Evolutionary conservation across 2,113 vertebrate species (phyloP), one percentile per base, ranked within the genome.

Genomic region (Myrmecobius fasciatus): DNA sequence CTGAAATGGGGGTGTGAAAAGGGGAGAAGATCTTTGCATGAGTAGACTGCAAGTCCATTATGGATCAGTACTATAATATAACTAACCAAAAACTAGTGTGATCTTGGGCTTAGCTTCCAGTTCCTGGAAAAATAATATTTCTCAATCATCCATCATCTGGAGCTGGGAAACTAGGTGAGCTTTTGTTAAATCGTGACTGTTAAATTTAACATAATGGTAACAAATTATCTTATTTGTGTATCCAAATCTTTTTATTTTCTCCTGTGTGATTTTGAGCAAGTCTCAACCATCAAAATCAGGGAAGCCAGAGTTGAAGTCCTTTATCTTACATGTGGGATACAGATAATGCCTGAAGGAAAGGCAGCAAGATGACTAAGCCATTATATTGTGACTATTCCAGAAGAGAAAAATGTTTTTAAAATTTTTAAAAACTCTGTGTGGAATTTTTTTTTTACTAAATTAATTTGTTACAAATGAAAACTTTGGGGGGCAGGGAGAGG

Each of bases 151-250:
- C 36, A 43, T n/a, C 67, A 75, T 75, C 67, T 75, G 20, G 36
- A 75, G 17, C 67, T 75, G 20, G 67, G 67, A 43, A 75, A 75
- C 36, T 75, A 75, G 67, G 36, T 75, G 36, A 75, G 43, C 36
- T 43, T 75, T 75, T 22, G 36, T 20, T 75, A 75, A 36, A 75
- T 75, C 22, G 36, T 75, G 67, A 75, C n/a, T 43, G 36, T 43
- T 20, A 75, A 20, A 43, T 22, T 43, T 67, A 67, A 67, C 31
- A 67, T 17, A 53, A 91, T 49, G 91, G 51, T 90, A 94, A 93
- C 56, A 94, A 91, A 43, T 17, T 24, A n/a, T 26, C 93, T 60
- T 97, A 89, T 94, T 92, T 46, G 90, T 91, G 91, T 75, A 67
- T 46, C 90, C 9, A 90, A 67, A 43, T 92, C 36, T 75, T 92